phyloP scores from a whole-genome alignment of 2,797 vertebrate species.

The Saxicola maurus region DNA sequence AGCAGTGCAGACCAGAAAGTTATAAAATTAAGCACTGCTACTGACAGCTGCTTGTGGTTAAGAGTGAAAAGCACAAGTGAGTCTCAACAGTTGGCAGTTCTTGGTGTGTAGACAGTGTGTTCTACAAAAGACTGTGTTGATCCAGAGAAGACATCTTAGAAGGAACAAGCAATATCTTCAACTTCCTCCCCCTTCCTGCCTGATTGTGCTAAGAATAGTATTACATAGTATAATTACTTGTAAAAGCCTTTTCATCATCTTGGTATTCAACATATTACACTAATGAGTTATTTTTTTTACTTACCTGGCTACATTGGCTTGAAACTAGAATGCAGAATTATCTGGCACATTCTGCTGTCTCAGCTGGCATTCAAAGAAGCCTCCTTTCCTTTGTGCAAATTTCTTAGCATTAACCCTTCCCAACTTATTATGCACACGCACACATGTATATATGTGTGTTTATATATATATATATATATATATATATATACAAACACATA shows the following conservation, averaged over 20 bases:
- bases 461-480: too few species aligned
- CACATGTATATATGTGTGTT: accelerated
- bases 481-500: background rate
- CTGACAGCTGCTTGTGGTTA: background rate
- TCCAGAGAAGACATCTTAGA: background rate
- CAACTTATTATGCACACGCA: background rate
- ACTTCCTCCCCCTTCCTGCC: background rate
- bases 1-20: background rate
- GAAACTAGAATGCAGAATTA: background rate
- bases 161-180: background rate
- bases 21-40: background rate
- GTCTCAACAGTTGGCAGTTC: background rate
- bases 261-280: background rate
- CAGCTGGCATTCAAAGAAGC: background rate
- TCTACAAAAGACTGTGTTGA: background rate
- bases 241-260: background rate
- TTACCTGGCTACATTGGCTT: background rate
- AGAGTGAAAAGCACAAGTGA: background rate
- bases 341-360: background rate
- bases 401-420: background rate
- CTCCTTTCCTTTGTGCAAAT: background rate
- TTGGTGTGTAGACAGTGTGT: background rate
- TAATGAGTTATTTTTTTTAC: background rate
- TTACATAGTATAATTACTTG: background rate
- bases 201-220: background rate